These are phyloP conservation scores for Aegotheles bennettii DNA, from an alignment of 2,113 vertebrate genomes.

Conservation along the genomic window DNA sequence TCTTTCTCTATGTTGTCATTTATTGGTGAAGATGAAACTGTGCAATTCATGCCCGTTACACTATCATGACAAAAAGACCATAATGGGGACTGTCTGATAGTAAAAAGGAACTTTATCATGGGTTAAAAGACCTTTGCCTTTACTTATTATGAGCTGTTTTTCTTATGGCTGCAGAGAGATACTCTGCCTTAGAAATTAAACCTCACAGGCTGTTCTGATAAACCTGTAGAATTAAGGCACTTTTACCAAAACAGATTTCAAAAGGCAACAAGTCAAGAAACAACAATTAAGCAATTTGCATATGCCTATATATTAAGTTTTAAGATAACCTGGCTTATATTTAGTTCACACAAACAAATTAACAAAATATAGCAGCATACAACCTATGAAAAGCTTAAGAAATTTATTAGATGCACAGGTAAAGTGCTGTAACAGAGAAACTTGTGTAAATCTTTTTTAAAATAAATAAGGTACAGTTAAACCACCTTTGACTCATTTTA, in stretches of 20 bases:
- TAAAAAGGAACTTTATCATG: background rate
- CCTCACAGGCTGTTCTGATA: background rate
- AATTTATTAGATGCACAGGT: conserved; percentile 66
- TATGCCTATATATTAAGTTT: conserved; percentile 42
- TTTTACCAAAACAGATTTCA: conserved; percentile 15
- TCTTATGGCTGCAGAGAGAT: background rate
- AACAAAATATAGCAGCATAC: conserved; percentile 59
- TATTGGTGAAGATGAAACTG: conserved; percentile 18
- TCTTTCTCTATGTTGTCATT: conserved; percentile 10
- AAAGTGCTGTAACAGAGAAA: conserved; percentile 65
- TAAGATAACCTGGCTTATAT: conserved; percentile 19
- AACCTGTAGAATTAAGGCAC: conserved; percentile 41
- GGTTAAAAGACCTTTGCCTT: conserved; percentile 8
- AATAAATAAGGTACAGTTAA: conserved; percentile 69
- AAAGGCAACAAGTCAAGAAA: conserved; percentile 21
- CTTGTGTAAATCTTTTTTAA: conserved; percentile 52
- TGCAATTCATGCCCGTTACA: background rate
- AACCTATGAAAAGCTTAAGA: conserved; percentile 62
- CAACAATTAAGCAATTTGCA: background rate
- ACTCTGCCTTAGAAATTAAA: background rate
- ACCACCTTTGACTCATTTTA: conserved; percentile 52
- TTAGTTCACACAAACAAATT: conserved; percentile 22
- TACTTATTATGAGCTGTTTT: background rate
- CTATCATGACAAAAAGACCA: background rate
- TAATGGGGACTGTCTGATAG: background rate